Evolutionary conservation across 2,888 invertebrate species (phyloP), one percentile per base, ranked within the genome.

Genomic region (Epinotia ramella): DNA sequence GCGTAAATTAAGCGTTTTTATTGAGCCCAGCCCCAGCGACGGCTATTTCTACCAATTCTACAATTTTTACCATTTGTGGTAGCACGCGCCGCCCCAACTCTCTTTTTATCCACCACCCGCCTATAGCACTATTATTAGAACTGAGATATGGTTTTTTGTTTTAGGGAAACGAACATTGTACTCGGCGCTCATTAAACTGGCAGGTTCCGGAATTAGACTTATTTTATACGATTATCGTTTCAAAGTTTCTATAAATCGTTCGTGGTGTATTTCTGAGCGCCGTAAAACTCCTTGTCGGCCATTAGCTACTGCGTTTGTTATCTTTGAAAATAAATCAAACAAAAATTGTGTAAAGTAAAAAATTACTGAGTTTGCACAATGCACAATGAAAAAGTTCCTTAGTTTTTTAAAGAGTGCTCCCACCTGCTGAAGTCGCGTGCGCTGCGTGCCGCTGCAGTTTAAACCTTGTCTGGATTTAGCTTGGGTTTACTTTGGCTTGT

Each of bases 401-500:
- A 84, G 89, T 91, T 93, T 94, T 93, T 93, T 91, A 91, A 92
- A 88, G 80, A 84, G 83, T 82, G 87, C 86, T 90, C 87, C 88
- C 94, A 94, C 94, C 94, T 94, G 94, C 94, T 90, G 86, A 84
- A 89, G 93, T 91, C 94, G 92, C 93, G 94, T 94, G 94, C 93
- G 88, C 76, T 64, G 40, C 49, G 33, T 12, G 18, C 18, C 60
- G 76, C 66, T 46, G 73, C 0, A 87, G 77, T 79, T 40, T 69
- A 49, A 70, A 70, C 85, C 80, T 79, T 88, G 84, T 67, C 0
- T 0, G 2, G 0, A 0, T 73, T 18, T 0, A 0, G 0, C 65
- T 83, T 87, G 79, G 82, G 84, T 80, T 77, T 56, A 74, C 67
- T 78, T 77, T 80, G 3, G 72, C 18, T 68, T 70, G 44, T 56